Percentiles rank a stretch among this genome's conserved stretches.
Evolutionary conservation across 2,888 invertebrate species (phyloP).

Genomic region (Pristionchus mayeri): DNA sequence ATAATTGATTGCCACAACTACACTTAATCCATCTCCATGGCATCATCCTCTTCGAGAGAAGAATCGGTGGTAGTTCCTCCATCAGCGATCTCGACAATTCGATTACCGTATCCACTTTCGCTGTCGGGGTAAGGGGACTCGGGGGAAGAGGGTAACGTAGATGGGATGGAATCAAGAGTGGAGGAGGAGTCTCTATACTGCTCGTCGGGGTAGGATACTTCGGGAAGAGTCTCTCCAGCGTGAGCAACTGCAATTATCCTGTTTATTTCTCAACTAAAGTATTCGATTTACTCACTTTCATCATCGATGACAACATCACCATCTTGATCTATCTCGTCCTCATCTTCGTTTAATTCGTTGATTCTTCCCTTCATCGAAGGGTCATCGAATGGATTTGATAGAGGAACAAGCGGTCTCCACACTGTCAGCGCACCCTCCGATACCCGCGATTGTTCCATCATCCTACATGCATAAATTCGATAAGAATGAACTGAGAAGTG

Average conservation of each 20-base stretch:
- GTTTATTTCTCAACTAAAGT: background rate
- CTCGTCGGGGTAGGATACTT: constrained; percentile 35
- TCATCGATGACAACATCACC: constrained; percentile 41
- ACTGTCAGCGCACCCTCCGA: constrained; percentile 35
- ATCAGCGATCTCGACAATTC: constrained; percentile 35
- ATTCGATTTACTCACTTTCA: constrained; percentile 31
- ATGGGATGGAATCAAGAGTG: constrained; percentile 11
- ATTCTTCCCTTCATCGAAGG: constrained; percentile 49
- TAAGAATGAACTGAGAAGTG: background rate
- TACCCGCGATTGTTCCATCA: constrained; percentile 11
- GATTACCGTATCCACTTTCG: constrained; percentile 36
- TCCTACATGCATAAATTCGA: background rate
- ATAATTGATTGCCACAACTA: constrained; percentile 1
- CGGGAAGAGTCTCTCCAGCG: background rate
- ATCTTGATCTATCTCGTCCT: constrained; percentile 29
- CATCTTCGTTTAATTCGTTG: constrained; percentile 43
- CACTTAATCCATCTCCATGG: constrained; percentile 42
- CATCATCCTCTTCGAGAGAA: constrained; percentile 38
- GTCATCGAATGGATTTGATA: constrained; percentile 47
- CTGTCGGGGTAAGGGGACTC: constrained; percentile 22
- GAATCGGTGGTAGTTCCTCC: constrained; percentile 45
- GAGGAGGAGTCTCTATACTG: constrained; percentile 14
- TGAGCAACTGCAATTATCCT: background rate
- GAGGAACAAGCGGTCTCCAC: constrained; percentile 44
- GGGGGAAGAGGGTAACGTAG: constrained; percentile 9